These are phyloP conservation scores for Platanista minor DNA, from an alignment of 2,113 vertebrate genomes.

Conservation along the genomic window DNA sequence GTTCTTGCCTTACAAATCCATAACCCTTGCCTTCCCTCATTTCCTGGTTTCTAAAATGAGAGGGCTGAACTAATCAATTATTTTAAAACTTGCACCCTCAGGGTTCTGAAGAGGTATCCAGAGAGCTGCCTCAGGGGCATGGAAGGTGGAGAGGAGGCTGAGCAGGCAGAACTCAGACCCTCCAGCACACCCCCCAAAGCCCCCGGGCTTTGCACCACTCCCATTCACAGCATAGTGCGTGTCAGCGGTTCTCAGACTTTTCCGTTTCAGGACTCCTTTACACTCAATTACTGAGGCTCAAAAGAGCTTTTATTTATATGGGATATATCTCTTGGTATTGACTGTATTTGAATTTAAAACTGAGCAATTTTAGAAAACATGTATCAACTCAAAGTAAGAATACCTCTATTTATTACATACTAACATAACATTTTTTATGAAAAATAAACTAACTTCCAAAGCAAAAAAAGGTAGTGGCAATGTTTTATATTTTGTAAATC, in stretches of 20 bases:
- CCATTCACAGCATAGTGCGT: neutral
- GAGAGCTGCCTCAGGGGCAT: neutral
- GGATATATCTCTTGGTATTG: neutral
- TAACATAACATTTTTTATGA: neutral
- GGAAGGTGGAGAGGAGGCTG: neutral
- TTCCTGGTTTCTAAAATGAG: conserved; percentile 9
- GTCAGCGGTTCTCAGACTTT: neutral
- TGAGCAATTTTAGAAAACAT: neutral
- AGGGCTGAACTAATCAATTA: neutral
- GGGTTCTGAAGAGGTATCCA: neutral
- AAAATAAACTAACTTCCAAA: neutral
- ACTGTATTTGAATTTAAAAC: neutral
- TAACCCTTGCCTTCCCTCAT: neutral
- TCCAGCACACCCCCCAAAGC: neutral
- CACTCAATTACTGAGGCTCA: neutral
- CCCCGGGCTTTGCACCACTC: neutral
- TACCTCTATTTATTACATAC: neutral
- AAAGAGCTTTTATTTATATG: neutral
- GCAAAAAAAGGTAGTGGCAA: neutral
- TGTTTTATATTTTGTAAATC: conserved; percentile 29
- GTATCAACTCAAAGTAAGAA: neutral
- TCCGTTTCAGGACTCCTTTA: neutral
- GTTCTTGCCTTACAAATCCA: neutral
- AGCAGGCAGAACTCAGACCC: neutral
- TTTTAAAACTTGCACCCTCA: neutral